Evolutionary conservation across 2,797 vertebrate species (phyloP).

Genomic region (Ispidina lecontei): DNA sequence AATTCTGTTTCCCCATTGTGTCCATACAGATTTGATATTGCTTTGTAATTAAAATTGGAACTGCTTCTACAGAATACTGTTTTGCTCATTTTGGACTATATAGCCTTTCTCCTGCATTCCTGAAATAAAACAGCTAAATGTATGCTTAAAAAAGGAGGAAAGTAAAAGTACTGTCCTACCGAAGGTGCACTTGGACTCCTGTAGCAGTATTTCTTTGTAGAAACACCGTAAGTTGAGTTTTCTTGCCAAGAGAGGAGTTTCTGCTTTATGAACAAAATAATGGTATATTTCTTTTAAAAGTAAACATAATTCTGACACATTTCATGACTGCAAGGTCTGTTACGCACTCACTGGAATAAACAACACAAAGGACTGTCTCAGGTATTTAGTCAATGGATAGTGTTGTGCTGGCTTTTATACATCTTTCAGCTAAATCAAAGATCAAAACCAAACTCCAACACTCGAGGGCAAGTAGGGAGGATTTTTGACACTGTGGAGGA

Average conservation of each 20-base stretch:
- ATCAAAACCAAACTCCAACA: slow-evolving; percentile 2
- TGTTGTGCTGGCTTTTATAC: background rate
- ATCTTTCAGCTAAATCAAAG: slow-evolving; percentile 12
- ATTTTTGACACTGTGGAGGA: slow-evolving; percentile 7
- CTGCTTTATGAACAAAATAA: slow-evolving; percentile 30
- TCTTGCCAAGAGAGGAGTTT: background rate
- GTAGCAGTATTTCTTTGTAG: background rate
- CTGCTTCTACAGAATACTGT: background rate
- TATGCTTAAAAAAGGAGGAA: background rate
- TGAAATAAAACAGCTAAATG: background rate
- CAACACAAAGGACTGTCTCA: background rate
- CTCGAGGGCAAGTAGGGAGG: background rate
- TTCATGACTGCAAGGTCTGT: background rate
- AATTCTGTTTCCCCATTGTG: background rate
- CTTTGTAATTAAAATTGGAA: slow-evolving; percentile 21
- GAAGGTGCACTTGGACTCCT: background rate
- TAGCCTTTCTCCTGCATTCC: background rate
- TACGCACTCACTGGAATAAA: background rate
- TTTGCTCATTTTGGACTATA: background rate
- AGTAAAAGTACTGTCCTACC: background rate
- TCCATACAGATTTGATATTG: background rate
- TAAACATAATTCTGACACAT: background rate
- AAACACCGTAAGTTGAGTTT: background rate
- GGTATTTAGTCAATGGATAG: background rate
- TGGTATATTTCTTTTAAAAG: slow-evolving; percentile 30